These are phyloP conservation scores for Polydrusus cervinus DNA, from an alignment of 2,888 invertebrate species.

Conservation along the genomic window DNA sequence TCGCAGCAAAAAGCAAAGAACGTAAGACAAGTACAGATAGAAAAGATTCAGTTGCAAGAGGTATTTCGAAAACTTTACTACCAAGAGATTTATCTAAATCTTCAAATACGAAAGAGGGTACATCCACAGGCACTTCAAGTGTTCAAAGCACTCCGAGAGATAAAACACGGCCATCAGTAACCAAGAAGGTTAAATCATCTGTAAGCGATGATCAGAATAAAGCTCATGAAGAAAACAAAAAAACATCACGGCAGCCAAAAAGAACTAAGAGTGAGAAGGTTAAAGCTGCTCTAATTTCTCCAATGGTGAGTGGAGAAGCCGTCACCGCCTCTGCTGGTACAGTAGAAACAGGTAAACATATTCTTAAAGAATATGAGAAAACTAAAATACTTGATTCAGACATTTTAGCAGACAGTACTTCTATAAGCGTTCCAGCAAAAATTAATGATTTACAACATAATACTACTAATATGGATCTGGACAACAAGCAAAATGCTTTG, in stretches of 20 bases:
- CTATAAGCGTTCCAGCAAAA: background rate
- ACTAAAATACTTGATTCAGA: slow-evolving; percentile 21
- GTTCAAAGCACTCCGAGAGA: slow-evolving; percentile 44
- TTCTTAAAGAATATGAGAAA: background rate
- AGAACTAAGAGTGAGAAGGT: slow-evolving; percentile 8
- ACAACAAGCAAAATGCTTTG: background rate
- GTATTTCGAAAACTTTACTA: background rate
- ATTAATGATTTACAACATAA: background rate
- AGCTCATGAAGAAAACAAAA: background rate
- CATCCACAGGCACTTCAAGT: slow-evolving; percentile 36
- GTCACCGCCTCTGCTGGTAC: background rate
- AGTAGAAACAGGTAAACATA: background rate
- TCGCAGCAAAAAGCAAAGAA: slow-evolving; percentile 8
- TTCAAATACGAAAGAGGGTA: slow-evolving; percentile 21
- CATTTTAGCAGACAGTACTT: slow-evolving; percentile 20
- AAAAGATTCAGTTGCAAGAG: slow-evolving; percentile 14
- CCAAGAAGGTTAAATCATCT: slow-evolving; percentile 22
- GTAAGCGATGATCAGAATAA: background rate
- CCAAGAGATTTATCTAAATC: slow-evolving; percentile 9
- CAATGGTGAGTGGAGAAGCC: slow-evolving; percentile 15
- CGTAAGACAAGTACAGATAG: slow-evolving; percentile 10
- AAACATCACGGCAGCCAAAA: background rate
- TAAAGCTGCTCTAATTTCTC: slow-evolving; percentile 13
- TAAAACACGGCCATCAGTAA: slow-evolving; percentile 23
- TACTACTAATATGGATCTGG: background rate